A percentile compares a stretch with the other conserved stretches of the same genome.
Conservation (phyloP, 2,797 vertebrate species). For the Psittacula derbiana region DNA sequence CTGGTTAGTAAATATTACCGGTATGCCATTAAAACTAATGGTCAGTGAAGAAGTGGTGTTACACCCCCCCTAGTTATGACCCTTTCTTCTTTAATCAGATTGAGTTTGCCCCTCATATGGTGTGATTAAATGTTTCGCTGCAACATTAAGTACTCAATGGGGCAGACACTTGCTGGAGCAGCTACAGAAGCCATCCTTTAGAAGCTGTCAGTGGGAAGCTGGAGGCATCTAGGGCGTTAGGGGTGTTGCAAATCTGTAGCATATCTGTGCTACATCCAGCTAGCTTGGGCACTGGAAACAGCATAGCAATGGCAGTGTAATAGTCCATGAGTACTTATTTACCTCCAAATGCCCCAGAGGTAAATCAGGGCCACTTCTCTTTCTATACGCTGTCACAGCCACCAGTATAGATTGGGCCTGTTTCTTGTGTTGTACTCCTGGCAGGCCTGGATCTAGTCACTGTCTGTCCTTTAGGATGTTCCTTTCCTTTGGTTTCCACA, state of each 20-base stretch:
- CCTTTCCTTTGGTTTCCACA: neutral
- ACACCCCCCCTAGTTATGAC: slow-evolving; percentile 60
- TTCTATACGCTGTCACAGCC: neutral
- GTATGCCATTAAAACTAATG: slow-evolving; percentile 65
- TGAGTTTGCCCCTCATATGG: slow-evolving; percentile 68
- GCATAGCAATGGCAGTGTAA: neutral
- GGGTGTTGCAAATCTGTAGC: neutral
- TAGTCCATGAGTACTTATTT: neutral
- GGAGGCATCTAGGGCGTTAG: neutral
- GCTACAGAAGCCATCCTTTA: neutral
- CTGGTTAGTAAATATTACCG: slow-evolving; percentile 63
- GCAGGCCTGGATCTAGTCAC: neutral
- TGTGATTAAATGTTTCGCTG: slow-evolving; percentile 63
- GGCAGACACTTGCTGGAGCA: slow-evolving; percentile 16
- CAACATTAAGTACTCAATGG: slow-evolving; percentile 58
- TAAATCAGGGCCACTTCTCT: neutral
- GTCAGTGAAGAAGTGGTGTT: slow-evolving; percentile 65
- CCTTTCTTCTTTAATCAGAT: slow-evolving; percentile 66
- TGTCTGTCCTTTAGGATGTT: neutral
- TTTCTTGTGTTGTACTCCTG: neutral
- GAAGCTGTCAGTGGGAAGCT: slow-evolving; percentile 27
- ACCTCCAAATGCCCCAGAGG: neutral
- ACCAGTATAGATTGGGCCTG: neutral
- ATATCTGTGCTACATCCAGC: neutral
- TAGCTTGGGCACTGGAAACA: neutral